These are phyloP conservation scores for Schizothorax lantsangensis DNA, from an alignment of 2,797 vertebrate genomes.

Conservation along the genomic window DNA sequence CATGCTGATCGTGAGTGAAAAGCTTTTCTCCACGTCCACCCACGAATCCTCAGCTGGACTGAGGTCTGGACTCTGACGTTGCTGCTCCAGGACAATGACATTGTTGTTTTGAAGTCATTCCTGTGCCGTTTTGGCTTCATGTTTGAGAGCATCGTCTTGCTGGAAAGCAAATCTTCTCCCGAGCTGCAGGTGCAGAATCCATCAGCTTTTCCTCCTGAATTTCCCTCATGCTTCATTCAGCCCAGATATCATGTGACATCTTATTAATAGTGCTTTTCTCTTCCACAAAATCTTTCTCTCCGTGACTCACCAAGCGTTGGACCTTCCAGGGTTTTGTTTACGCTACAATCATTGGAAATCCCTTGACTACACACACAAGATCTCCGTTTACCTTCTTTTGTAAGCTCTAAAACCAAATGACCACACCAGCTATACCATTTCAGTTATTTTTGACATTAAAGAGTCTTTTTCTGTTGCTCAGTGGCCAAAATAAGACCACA, in stretches of 20 bases:
- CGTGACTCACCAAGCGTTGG: neutral
- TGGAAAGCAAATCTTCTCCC: neutral
- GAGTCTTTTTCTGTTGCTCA: neutral
- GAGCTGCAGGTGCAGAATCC: slow-evolving; percentile 12
- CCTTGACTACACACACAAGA: neutral
- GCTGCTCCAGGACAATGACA: neutral
- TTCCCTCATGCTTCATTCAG: slow-evolving; percentile 16
- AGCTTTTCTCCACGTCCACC: neutral
- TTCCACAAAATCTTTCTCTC: neutral
- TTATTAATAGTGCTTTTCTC: slow-evolving; percentile 21
- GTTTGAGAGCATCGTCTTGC: neutral
- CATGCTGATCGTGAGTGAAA: neutral
- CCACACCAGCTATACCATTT: neutral
- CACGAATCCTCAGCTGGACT: neutral
- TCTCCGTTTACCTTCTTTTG: neutral
- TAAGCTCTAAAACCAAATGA: neutral
- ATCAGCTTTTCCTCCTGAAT: slow-evolving; percentile 6
- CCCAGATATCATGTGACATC: neutral
- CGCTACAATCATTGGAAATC: neutral
- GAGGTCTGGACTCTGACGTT: neutral
- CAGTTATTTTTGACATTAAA: neutral
- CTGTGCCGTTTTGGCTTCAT: neutral
- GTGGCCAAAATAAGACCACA: neutral
- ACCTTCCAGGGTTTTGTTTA: neutral
- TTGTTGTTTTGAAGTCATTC: neutral